These are phyloP conservation scores for Hippopotamyrus pictus DNA, from an alignment of 2,797 vertebrate genomes.

Conservation along the genomic window DNA sequence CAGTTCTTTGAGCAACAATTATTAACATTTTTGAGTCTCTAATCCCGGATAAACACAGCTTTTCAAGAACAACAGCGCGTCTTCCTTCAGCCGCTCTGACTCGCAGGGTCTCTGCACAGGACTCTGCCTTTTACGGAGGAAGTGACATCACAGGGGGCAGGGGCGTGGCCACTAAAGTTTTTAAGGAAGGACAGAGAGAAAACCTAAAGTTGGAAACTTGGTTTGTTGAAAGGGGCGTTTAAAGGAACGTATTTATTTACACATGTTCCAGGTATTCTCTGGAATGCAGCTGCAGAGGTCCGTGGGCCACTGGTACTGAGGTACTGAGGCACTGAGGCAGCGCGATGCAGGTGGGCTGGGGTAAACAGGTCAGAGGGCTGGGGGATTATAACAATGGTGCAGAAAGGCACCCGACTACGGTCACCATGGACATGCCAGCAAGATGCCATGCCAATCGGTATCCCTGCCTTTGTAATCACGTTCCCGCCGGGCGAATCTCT, in stretches of 20 bases:
- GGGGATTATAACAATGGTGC: neutral
- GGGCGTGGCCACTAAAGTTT: slow-evolving; percentile 37
- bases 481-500: neutral
- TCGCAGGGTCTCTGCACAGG: slow-evolving; percentile 61
- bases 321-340: neutral
- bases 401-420: neutral
- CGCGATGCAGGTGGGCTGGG: neutral
- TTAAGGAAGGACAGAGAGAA: slow-evolving; percentile 39
- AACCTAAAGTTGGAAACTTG: slow-evolving; percentile 31
- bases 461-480: neutral
- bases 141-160: slow-evolving; percentile 50
- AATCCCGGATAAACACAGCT: slow-evolving; percentile 83
- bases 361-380: neutral
- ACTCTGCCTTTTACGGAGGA: slow-evolving; percentile 46
- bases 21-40: slow-evolving; percentile 82
- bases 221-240: slow-evolving; percentile 62
- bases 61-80: slow-evolving; percentile 75
- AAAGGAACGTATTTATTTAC: slow-evolving; percentile 68
- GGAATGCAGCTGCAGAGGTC: slow-evolving; percentile 39
- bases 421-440: neutral
- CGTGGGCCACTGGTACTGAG: slow-evolving; percentile 30
- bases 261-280: slow-evolving; percentile 58
- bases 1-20: slow-evolving; percentile 82
- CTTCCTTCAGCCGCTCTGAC: slow-evolving; percentile 66
- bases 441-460: neutral